These are phyloP conservation scores for Gonocerus acuteangulatus DNA, from an alignment of 2,888 invertebrate genomes.

Conservation along the genomic window DNA sequence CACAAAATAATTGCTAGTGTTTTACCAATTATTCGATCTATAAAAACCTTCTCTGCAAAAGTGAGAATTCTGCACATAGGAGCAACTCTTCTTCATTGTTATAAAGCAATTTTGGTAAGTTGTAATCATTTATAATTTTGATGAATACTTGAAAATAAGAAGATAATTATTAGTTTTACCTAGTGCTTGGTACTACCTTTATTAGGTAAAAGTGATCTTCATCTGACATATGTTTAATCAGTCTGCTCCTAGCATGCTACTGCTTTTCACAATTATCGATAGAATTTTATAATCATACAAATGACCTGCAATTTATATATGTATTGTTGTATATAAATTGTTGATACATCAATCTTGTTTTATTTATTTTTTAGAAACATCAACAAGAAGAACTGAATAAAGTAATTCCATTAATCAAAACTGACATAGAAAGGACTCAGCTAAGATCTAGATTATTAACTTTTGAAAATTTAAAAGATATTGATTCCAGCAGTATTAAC, in stretches of 20 bases:
- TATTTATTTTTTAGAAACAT: slow-evolving; percentile 29
- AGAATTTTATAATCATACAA: too few relatives aligned
- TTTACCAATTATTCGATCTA: slow-evolving; percentile 60
- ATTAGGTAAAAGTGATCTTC: too few relatives aligned
- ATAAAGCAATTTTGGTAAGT: slow-evolving; percentile 54
- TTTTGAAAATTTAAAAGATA: neutral
- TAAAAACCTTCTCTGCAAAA: slow-evolving; percentile 55
- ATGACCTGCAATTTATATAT: neutral
- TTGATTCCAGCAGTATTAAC: neutral
- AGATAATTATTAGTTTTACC: too few relatives aligned
- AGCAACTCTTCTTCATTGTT: slow-evolving; percentile 72
- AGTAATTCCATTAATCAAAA: neutral
- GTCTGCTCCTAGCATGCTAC: too few relatives aligned
- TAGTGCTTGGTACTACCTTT: too few relatives aligned
- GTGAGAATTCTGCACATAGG: slow-evolving; percentile 64
- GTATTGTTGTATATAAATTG: too few relatives aligned
- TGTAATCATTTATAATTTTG: neutral
- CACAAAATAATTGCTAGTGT: slow-evolving; percentile 62
- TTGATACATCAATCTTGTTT: too few relatives aligned
- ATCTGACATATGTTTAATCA: too few relatives aligned
- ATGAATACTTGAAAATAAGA: neutral
- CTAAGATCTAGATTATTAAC: neutral
- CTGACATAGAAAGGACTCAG: neutral
- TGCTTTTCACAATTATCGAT: too few relatives aligned
- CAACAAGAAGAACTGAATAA: slow-evolving; percentile 25